Base-by-base conservation (phyloP, 2,888 invertebrate genomes). In the Lordiphosa andalusiaca region DNA sequence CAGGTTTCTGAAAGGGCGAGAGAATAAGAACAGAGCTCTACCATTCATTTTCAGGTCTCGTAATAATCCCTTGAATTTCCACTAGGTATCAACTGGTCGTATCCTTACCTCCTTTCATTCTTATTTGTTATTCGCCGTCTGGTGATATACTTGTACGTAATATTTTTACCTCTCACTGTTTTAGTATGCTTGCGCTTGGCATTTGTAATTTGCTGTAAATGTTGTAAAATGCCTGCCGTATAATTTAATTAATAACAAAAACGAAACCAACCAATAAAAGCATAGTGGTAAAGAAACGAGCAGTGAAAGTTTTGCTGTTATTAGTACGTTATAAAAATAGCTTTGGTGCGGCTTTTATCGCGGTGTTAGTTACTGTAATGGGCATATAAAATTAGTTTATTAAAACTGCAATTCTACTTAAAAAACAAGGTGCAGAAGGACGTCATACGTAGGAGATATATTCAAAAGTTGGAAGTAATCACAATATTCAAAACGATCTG, bases 221-320 rank as follows among this genome's bases (percentile, higher is more conserved):
- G 85, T 77, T 77, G 77, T 77, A 77, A 77, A 77, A 77, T 84
- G 81, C 73, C 84, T 76, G 77, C 55, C 73, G 77, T 80, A 85
- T 84, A 83, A 85, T 80, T 84, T 83, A 85, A 80, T 80, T 80
- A 80, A 85, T 81, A 68, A 66, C 67, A 69, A 68, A 77, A 73
- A 58, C 46, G 69, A 52, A 48, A 53, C 37, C 42, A 54, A 44
- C 60, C 55, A 52, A 53, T 19, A 53, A 52, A 47, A 47, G 56
- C 39, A 48, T 58, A 59, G 58, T 55, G 60, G 51, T 52, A 46
- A 54, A 68, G 66, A 75, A 81, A 80, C 67, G 76, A 80, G 68
- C 73, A 85, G 78, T 85, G 78, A 80, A 80, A 80, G 85, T 85
- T 80, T 76, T 85, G 73, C 81, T 83, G 85, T 77, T 77, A 80